Conservation (phyloP, 2,113 vertebrate species). For the Pygoscelis antarcticus region DNA sequence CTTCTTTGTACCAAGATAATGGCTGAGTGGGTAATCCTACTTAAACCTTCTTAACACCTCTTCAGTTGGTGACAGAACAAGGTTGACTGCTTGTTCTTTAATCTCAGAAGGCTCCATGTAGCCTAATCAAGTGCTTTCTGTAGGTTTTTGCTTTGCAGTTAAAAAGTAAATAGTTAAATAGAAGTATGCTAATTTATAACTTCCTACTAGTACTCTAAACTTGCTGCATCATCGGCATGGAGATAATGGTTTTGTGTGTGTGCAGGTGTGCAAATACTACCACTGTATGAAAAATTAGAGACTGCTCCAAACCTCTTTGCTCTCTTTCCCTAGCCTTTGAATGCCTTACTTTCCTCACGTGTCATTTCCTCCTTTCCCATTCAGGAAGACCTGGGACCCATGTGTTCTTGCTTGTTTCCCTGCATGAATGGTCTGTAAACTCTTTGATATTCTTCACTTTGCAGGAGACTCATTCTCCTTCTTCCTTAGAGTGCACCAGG, state of each 20-base stretch:
- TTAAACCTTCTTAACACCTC: background rate
- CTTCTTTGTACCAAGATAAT: background rate
- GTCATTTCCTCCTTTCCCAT: background rate
- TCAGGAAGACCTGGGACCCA: background rate
- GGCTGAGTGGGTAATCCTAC: background rate
- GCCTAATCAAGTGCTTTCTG: background rate
- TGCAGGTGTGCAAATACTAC: background rate
- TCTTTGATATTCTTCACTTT: background rate
- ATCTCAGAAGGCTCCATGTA: background rate
- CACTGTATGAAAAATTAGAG: background rate
- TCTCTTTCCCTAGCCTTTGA: background rate
- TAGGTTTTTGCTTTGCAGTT: background rate
- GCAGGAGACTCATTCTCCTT: background rate
- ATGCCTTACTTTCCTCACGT: background rate
- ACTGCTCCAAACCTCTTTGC: background rate
- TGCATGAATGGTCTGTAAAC: background rate
- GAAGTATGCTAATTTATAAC: background rate
- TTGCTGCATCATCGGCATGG: background rate
- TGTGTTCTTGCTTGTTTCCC: background rate
- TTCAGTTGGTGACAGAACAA: background rate
- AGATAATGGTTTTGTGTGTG: rapidly evolving
- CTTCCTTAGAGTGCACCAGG: background rate
- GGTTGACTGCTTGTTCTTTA: background rate
- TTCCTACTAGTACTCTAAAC: background rate
- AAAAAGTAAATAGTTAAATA: background rate